A percentile compares a stretch with the other conserved stretches of the same genome.
These are phyloP conservation scores for Sinohyriopsis cumingii DNA, from an alignment of 2,888 invertebrate genomes.

Conservation along the genomic window DNA sequence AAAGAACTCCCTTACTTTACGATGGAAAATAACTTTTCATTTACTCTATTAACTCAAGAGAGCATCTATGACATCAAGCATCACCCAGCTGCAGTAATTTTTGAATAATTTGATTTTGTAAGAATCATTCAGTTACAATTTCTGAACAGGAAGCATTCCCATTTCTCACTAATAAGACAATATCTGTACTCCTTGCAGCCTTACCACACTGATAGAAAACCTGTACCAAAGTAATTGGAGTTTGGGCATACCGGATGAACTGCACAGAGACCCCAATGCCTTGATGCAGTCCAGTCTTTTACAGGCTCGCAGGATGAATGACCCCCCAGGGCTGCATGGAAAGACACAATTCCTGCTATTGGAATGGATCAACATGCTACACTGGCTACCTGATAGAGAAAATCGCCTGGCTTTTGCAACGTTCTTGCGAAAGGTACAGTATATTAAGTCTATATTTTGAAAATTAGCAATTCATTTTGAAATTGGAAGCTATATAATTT, in stretches of 20 bases:
- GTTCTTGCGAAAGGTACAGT: constrained; percentile 85
- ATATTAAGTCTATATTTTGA: background rate
- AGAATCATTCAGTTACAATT: too few species aligned
- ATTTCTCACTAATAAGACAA: too few species aligned
- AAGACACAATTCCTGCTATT: constrained; percentile 94
- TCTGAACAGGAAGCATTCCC: background rate
- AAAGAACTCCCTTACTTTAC: too few species aligned
- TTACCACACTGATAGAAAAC: constrained; percentile 86
- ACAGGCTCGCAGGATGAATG: constrained; percentile 89
- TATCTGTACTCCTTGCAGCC: constrained; percentile 62
- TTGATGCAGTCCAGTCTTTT: constrained; percentile 95
- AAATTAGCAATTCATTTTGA: too few species aligned
- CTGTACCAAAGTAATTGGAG: constrained; percentile 75
- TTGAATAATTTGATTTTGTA: too few species aligned
- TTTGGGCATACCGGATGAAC: constrained; percentile 78
- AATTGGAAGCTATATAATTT: too few species aligned
- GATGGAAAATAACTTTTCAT: too few species aligned
- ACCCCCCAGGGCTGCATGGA: constrained; percentile 94
- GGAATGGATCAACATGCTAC: constrained; percentile 95
- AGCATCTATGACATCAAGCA: too few species aligned
- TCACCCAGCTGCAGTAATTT: too few species aligned
- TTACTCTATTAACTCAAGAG: too few species aligned
- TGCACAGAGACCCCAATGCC: constrained; percentile 76
- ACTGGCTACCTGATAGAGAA: constrained; percentile 76
- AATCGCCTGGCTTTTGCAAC: constrained; percentile 87